A percentile compares a stretch with the other conserved stretches of the same genome.
Evolutionary conservation across 2,797 vertebrate genomes (phyloP).

Genomic region (Rousettus madagascariensis): DNA sequence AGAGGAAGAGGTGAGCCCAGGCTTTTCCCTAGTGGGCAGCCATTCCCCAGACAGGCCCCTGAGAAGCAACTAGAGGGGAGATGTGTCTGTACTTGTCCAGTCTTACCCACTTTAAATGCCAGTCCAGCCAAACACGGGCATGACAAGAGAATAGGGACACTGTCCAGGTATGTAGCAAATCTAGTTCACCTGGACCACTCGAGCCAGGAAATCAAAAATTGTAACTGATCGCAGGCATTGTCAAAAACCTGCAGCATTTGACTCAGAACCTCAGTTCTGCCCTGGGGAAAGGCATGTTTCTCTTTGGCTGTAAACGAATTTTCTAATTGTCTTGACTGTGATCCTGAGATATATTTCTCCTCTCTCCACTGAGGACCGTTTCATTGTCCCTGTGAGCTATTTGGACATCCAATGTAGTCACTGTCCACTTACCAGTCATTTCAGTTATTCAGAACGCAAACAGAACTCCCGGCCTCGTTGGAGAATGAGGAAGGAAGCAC

Average conservation of each 20-base stretch:
- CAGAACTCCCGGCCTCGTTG: fast-evolving
- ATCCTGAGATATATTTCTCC: not conserved
- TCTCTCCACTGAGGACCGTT: not conserved
- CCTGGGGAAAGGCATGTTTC: not conserved
- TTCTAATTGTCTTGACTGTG: not conserved
- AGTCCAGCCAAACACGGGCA: not conserved
- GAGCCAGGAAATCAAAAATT: not conserved
- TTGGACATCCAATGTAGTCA: fast-evolving
- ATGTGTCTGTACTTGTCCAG: fast-evolving
- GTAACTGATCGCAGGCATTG: fast-evolving
- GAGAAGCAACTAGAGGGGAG: not conserved
- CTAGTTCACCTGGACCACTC: not conserved
- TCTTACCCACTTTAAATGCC: not conserved
- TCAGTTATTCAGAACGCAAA: not conserved
- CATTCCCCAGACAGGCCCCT: not conserved
- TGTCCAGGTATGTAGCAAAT: too few species aligned
- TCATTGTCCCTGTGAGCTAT: fast-evolving
- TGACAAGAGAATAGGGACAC: not conserved
- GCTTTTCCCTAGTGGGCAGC: not conserved
- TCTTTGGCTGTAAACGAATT: not conserved
- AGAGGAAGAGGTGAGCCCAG: not conserved
- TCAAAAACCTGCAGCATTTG: fast-evolving
- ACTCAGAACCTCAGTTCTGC: not conserved
- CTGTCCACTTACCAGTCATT: too few species aligned
- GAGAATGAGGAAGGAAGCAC: not conserved